A percentile compares a stretch with the other conserved stretches of the same genome.
Conservation (phyloP, 2,113 vertebrate genomes). For the Dolichotis patagonum region DNA sequence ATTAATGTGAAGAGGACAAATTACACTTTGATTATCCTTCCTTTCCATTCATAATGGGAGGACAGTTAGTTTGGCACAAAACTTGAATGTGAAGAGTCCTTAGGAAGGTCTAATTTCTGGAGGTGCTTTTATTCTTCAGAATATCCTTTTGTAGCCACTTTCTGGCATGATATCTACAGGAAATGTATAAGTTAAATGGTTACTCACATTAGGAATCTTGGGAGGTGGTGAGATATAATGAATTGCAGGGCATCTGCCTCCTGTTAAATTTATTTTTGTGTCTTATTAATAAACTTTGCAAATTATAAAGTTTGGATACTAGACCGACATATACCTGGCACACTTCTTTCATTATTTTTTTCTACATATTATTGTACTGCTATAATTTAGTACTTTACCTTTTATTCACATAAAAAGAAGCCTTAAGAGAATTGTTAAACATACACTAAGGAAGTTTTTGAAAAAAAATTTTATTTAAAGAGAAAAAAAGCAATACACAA, state of each 20-base stretch:
- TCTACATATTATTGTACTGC: not conserved
- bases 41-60: not conserved
- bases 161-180: not conserved
- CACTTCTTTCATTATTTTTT: conserved; percentile 7
- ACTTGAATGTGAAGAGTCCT: conserved; percentile 15
- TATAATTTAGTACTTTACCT: not conserved
- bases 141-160: not conserved
- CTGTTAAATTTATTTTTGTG: not conserved
- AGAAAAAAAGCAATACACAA: too few relatives aligned
- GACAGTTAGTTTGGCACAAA: conserved; percentile 46
- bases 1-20: conserved; percentile 16
- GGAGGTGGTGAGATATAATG: not conserved
- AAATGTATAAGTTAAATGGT: conserved; percentile 31
- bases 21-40: not conserved
- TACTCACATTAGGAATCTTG: not conserved
- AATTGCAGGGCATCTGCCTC: not conserved
- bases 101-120: not conserved
- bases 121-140: conserved; percentile 19
- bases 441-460: not conserved
- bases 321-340: not conserved
- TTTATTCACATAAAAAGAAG: not conserved
- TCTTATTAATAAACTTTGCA: not conserved
- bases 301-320: not conserved
- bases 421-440: not conserved
- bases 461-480: too few relatives aligned